Evolutionary conservation across 30 jellyfish, hydroid and myxozoan species (phyloP).

Genomic region (Pseudorhiza aurosa): DNA sequence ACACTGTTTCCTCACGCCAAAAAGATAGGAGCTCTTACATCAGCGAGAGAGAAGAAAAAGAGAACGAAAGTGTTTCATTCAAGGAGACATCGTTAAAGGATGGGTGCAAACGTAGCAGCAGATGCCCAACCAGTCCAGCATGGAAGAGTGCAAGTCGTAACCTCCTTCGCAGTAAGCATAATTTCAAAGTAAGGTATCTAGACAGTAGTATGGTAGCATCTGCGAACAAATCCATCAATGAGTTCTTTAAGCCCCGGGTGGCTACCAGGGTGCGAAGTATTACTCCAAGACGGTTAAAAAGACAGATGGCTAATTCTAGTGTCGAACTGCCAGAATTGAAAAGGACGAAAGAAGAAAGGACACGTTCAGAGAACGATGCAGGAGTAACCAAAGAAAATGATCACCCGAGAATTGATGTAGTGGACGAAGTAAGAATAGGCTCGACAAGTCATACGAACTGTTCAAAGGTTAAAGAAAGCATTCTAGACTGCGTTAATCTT

Average conservation of each 20-base stretch:
- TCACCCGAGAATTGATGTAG: not conserved
- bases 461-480: not conserved
- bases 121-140: not conserved
- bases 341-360: conserved; percentile 1
- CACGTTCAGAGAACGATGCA: not conserved
- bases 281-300: conserved; percentile 6
- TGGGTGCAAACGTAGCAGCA: no score
- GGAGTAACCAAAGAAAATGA: not conserved
- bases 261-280: not conserved
- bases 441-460: not conserved
- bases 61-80: no score
- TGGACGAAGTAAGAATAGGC: not conserved
- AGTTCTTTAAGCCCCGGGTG: conserved; percentile 13
- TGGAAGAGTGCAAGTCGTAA: conserved; percentile 22
- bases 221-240: conserved; percentile 10
- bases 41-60: no score
- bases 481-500: not conserved
- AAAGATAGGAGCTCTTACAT: no score
- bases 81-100: no score
- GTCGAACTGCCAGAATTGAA: not conserved
- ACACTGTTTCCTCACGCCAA: no score
- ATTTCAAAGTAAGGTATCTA: conserved; percentile 6
- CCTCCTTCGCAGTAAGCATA: not conserved
- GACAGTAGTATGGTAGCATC: not conserved
- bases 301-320: conserved; percentile 1